Evolutionary conservation across 2,888 invertebrate genomes (phyloP).

Genomic region (Lagria hirta): DNA sequence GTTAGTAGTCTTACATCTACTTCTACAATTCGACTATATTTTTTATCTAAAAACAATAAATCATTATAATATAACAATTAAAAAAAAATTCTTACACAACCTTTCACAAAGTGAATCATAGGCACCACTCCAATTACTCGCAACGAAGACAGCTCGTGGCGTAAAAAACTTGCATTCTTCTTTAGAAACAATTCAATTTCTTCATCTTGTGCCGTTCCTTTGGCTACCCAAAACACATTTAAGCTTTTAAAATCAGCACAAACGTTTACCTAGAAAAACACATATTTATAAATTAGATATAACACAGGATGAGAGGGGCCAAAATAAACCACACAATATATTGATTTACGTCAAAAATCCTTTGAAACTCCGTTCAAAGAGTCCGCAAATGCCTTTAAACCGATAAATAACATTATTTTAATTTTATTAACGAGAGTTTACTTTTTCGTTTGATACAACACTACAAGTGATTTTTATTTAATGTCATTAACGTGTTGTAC

Average conservation of each 20-base stretch:
- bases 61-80: constrained; percentile 4
- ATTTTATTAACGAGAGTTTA: too few species aligned
- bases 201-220: constrained; percentile 56
- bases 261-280: constrained; percentile 60
- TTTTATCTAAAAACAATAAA: constrained; percentile 57
- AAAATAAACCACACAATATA: too few species aligned
- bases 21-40: constrained; percentile 58
- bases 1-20: constrained; percentile 62
- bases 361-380: too few species aligned
- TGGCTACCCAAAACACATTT: constrained; percentile 73
- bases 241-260: constrained; percentile 66
- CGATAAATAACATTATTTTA: too few species aligned
- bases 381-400: too few species aligned
- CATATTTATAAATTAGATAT: neutral
- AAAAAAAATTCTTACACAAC: constrained; percentile 42
- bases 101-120: constrained; percentile 71
- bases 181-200: constrained; percentile 60
- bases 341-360: too few species aligned
- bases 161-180: constrained; percentile 60
- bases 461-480: too few species aligned
- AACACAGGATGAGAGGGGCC: too few species aligned
- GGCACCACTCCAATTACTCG: constrained; percentile 76
- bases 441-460: too few species aligned
- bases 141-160: constrained; percentile 73
- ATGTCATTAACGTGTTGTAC: too few species aligned